Conservation (phyloP, 2,888 invertebrate species). For the Urechis unicinctus region DNA sequence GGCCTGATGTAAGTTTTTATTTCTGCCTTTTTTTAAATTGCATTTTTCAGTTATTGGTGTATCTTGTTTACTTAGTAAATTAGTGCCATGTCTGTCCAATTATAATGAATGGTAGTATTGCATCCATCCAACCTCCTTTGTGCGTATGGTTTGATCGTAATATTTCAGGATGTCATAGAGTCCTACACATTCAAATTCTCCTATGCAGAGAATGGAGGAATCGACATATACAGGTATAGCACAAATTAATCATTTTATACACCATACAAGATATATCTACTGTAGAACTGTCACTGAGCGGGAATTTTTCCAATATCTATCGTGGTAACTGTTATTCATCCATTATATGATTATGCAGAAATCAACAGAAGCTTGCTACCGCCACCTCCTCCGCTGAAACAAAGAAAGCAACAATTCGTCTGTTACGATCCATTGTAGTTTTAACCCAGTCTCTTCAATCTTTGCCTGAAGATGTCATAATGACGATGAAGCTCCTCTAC, state of each 20-base stretch:
- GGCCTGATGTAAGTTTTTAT: constrained; percentile 48
- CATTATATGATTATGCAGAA: constrained; percentile 24
- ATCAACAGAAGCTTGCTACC: constrained; percentile 39
- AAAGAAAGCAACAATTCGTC: constrained; percentile 46
- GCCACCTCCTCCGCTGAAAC: constrained; percentile 38
- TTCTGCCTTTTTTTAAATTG: constrained; percentile 3
- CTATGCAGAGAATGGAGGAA: constrained; percentile 37
- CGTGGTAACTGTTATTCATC: too few species aligned
- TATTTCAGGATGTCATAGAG: constrained; percentile 48
- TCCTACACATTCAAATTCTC: constrained; percentile 51
- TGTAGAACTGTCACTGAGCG: background rate
- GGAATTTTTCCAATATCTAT: background rate
- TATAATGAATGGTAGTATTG: too few species aligned
- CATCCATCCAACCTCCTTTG: too few species aligned
- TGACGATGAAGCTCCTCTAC: constrained; percentile 52
- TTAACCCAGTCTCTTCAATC: constrained; percentile 46
- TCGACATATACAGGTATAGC: constrained; percentile 44
- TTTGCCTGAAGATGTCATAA: constrained; percentile 47
- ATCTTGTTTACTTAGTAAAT: background rate
- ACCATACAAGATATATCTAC: background rate
- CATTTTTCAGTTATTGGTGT: background rate
- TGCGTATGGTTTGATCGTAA: too few species aligned
- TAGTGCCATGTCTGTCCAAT: background rate
- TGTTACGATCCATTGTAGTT: constrained; percentile 48
- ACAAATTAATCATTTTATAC: background rate